Conservation (phyloP, 2,888 invertebrate genomes). For the Omphaloscelis lunosa region DNA sequence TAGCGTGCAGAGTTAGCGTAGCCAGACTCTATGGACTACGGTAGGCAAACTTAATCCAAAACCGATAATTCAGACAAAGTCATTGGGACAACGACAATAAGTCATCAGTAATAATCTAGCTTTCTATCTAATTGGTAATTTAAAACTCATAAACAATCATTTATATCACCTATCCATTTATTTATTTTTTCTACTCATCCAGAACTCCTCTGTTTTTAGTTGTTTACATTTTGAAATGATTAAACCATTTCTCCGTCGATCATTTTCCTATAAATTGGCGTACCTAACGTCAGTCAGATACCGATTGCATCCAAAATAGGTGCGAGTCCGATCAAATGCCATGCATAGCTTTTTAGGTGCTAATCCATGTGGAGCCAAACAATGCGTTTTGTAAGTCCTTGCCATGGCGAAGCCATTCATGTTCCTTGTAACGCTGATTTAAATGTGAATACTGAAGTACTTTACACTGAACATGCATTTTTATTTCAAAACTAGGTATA, state of each 20-base stretch:
- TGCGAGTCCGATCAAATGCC: background rate
- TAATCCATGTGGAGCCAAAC: background rate
- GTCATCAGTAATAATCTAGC: background rate
- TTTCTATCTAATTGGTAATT: background rate
- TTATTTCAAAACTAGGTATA: background rate
- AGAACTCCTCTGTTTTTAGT: background rate
- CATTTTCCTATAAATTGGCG: background rate
- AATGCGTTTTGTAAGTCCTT: slow-evolving; percentile 23
- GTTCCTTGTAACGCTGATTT: slow-evolving; percentile 10
- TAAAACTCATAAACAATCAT: background rate
- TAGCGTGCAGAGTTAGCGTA: too few relatives aligned
- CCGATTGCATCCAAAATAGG: background rate
- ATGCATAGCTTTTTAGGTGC: slow-evolving; percentile 6
- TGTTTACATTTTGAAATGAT: background rate
- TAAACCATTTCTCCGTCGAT: background rate
- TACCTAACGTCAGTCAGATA: background rate
- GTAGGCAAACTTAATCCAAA: background rate
- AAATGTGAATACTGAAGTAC: background rate
- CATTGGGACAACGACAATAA: background rate
- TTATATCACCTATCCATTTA: too few relatives aligned
- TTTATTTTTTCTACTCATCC: background rate
- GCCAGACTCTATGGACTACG: background rate
- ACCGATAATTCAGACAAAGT: background rate
- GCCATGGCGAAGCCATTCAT: slow-evolving; percentile 6
- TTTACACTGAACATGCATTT: background rate